Percentiles rank a stretch among this genome's conserved stretches.
phyloP scores from a whole-genome alignment of 1,140 invertebrate genomes.

The Probaryconus sp. region DNA sequence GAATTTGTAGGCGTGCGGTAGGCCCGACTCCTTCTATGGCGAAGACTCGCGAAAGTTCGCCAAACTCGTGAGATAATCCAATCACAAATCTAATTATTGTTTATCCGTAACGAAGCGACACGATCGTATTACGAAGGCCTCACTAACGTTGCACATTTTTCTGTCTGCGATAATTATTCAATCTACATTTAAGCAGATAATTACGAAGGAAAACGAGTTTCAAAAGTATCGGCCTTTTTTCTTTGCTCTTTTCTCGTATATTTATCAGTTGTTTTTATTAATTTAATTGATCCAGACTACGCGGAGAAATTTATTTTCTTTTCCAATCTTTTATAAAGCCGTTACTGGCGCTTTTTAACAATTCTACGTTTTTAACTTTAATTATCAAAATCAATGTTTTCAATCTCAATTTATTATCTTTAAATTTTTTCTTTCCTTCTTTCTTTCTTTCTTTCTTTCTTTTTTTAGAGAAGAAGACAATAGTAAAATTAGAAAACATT shows the following conservation, averaged over 20 bases:
- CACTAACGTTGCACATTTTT: slow-evolving; percentile 46
- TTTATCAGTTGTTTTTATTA: slow-evolving; percentile 36
- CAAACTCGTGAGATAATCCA: slow-evolving; percentile 59
- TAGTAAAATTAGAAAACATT: no score
- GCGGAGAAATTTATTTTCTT: no score
- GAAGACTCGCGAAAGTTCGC: slow-evolving; percentile 55
- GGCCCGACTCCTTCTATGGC: slow-evolving; percentile 55
- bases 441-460: no score
- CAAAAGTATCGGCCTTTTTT: slow-evolving; percentile 39
- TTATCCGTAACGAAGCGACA: slow-evolving; percentile 59
- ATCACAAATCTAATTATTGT: slow-evolving; percentile 60
- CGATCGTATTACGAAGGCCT: slow-evolving; percentile 45
- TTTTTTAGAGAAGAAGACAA: no score
- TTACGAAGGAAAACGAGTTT: slow-evolving; percentile 49
- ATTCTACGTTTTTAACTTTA: no score
- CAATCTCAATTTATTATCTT: no score
- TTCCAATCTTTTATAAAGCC: no score
- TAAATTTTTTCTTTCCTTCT: no score
- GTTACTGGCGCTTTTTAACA: no score
- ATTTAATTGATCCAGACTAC: slow-evolving; percentile 28
- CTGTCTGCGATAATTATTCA: slow-evolving; percentile 48
- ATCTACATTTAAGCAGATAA: slow-evolving; percentile 48
- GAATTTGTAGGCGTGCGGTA: slow-evolving; percentile 58
- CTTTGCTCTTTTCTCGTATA: slow-evolving; percentile 19
- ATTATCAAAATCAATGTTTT: no score